These are phyloP conservation scores for Delphinapterus leucas DNA, from an alignment of 2,113 vertebrate genomes.

Conservation along the genomic window DNA sequence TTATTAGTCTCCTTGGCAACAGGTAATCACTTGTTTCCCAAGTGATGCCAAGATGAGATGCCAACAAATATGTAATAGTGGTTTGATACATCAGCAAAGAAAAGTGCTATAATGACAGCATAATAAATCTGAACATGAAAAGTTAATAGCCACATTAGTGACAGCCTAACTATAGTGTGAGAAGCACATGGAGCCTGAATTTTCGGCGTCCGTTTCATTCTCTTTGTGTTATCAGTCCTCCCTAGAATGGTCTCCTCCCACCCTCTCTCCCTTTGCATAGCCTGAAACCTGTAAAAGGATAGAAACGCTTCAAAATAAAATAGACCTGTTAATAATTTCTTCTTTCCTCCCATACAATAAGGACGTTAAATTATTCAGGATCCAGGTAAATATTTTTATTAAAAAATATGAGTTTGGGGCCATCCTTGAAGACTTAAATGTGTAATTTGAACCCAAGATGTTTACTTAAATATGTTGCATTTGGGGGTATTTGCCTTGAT, in stretches of 20 bases:
- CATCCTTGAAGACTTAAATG: background rate
- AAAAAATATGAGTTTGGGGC: background rate
- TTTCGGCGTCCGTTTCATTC: constrained; percentile 47
- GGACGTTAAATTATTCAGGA: background rate
- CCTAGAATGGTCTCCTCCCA: background rate
- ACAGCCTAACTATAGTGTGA: constrained; percentile 67
- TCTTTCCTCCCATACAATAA: background rate
- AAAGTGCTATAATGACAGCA: constrained; percentile 79
- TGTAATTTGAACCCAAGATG: background rate
- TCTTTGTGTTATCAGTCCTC: constrained; percentile 3
- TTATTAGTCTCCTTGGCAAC: constrained; percentile 84
- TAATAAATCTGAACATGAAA: constrained; percentile 82
- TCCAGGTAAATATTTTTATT: background rate
- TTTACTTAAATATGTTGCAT: background rate
- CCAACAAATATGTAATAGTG: constrained; percentile 81
- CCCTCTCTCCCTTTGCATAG: background rate
- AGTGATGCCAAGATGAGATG: constrained; percentile 75
- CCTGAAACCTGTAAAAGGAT: background rate
- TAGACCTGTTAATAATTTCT: background rate
- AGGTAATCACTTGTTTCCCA: constrained; percentile 80
- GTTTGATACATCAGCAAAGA: constrained; percentile 78
- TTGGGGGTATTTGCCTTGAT: background rate
- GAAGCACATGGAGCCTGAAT: constrained; percentile 25
- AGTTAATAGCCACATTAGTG: constrained; percentile 81
- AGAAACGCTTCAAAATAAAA: background rate